Evolutionary conservation across 2,113 vertebrate genomes (phyloP).

Genomic region (Todiramphus chloris): DNA sequence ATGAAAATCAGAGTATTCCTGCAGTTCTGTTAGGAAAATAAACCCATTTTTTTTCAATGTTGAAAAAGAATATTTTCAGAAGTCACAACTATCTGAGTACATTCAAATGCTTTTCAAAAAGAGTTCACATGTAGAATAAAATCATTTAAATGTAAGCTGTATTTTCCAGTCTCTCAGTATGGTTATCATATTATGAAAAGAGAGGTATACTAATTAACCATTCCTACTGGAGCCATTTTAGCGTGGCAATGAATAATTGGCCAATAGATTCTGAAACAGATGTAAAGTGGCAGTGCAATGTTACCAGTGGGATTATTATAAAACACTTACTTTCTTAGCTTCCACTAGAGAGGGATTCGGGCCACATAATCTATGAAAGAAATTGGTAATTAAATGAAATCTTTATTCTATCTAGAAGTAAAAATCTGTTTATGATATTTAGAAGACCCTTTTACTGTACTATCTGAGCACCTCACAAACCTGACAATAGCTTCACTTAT

Average conservation of each 20-base stretch:
- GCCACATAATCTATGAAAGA: background rate
- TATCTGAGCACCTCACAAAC: background rate
- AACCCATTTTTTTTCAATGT: background rate
- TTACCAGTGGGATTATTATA: slow-evolving; percentile 18
- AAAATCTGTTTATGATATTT: slow-evolving; percentile 18
- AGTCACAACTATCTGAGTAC: background rate
- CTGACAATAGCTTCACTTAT: background rate
- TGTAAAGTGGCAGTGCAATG: background rate
- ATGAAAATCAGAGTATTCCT: background rate
- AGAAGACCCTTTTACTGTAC: background rate
- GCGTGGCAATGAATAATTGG: background rate
- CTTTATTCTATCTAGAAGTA: slow-evolving; percentile 5
- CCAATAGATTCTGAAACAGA: slow-evolving; percentile 13
- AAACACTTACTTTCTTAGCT: slow-evolving; percentile 29
- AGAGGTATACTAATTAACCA: slow-evolving; percentile 9
- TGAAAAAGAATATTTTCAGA: background rate
- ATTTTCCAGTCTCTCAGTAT: background rate
- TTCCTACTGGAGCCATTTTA: slow-evolving; percentile 20
- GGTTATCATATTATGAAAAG: background rate
- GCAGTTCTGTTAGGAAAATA: background rate
- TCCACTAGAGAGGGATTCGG: background rate
- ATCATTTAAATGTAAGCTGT: background rate
- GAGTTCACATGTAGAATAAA: background rate
- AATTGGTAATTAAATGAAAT: slow-evolving; percentile 43
- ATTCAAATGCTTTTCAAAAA: background rate